A percentile compares a stretch with the other conserved stretches of the same genome.
Evolutionary conservation across 1,140 invertebrate species (phyloP).

Genomic region (Lordiphosa stackelbergi): DNA sequence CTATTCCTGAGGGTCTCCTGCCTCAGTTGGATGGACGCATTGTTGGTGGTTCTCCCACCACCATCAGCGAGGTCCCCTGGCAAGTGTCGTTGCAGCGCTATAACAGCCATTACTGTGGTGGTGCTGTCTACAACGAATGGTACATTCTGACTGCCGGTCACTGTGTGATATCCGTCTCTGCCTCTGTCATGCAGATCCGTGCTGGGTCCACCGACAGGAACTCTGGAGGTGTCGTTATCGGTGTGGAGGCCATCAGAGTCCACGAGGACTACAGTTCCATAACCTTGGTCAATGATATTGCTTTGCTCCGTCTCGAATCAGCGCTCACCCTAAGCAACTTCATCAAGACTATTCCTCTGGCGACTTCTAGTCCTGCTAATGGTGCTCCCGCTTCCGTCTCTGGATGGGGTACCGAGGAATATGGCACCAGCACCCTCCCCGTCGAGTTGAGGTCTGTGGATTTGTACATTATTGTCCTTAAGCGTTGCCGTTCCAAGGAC

Average conservation of each 20-base stretch:
- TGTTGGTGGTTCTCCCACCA: conserved; percentile 78
- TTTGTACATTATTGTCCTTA: conserved; percentile 44
- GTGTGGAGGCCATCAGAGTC: conserved; percentile 42
- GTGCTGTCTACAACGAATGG: conserved; percentile 77
- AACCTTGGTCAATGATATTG: conserved; percentile 78
- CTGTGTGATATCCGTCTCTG: conserved; percentile 77
- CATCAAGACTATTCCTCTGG: conserved; percentile 72
- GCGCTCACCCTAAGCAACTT: conserved; percentile 60
- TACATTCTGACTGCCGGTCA: conserved; percentile 82
- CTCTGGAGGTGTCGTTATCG: conserved; percentile 44
- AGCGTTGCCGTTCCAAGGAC: too few relatives aligned
- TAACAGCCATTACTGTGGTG: conserved; percentile 79
- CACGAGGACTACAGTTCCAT: conserved; percentile 62
- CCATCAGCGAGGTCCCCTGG: conserved; percentile 79
- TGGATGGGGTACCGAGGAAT: conserved; percentile 77
- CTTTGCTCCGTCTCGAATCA: conserved; percentile 73
- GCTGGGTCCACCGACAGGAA: conserved; percentile 58
- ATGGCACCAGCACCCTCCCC: conserved; percentile 34
- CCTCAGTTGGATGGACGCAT: conserved; percentile 76
- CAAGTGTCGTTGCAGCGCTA: conserved; percentile 78
- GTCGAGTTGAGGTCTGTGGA: conserved; percentile 53
- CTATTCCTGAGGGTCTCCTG: conserved; percentile 60
- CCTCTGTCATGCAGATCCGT: conserved; percentile 41
- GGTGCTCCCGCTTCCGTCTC: conserved; percentile 63
- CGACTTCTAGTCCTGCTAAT: conserved; percentile 45